Evolutionary conservation across 1,140 invertebrate species (phyloP).

Genomic region (Melanaphis sacchari): DNA sequence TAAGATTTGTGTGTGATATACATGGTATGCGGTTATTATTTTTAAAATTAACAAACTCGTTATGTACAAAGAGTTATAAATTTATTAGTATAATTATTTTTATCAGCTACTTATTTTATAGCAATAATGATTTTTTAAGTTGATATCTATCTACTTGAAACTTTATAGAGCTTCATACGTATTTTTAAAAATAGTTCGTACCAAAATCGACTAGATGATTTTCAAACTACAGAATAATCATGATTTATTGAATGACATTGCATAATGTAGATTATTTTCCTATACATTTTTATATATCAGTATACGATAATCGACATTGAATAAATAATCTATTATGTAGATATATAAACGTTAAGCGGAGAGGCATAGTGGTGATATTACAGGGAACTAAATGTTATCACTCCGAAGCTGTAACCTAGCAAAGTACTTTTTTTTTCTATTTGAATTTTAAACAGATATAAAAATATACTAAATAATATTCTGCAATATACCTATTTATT

Average conservation of each 20-base stretch:
- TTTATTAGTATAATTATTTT: not conserved
- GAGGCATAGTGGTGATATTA: not conserved
- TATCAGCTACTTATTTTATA: not conserved
- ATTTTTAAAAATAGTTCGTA: not conserved
- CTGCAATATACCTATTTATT: not conserved
- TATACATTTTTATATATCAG: not conserved
- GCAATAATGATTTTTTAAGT: not conserved
- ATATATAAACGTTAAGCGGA: conserved; percentile 13
- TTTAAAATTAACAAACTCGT: not conserved
- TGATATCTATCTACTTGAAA: not conserved
- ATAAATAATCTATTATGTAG: not conserved
- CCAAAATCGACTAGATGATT: not conserved
- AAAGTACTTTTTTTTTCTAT: not conserved
- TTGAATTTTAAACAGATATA: not conserved
- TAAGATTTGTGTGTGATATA: not conserved
- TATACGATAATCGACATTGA: conserved; percentile 14
- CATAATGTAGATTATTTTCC: not conserved
- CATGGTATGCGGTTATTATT: no score
- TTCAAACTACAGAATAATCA: not conserved
- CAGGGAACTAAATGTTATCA: not conserved
- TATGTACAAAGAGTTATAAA: not conserved
- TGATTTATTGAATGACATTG: not conserved
- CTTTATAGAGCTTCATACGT: not conserved
- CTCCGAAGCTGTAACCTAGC: not conserved
- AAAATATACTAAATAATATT: not conserved